Conservation (phyloP, 2,113 vertebrate species). For the Oryzias celebensis region DNA sequence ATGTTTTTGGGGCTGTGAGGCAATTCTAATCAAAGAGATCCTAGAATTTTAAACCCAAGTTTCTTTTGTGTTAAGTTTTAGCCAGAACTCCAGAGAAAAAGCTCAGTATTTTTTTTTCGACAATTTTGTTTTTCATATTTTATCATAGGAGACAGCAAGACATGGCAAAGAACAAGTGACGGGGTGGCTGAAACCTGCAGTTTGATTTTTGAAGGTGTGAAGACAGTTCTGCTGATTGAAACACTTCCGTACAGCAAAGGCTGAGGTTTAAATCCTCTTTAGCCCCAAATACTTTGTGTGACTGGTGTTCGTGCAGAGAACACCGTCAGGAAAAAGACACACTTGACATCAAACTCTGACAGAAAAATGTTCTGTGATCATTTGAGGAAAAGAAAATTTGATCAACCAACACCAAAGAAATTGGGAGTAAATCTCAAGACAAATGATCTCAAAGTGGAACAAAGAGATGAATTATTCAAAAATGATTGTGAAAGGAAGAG, state of each 20-base stretch:
- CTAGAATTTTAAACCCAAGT: too few species aligned
- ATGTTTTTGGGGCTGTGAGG: too few species aligned
- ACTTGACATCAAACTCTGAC: constrained; percentile 21
- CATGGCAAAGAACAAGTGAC: too few species aligned
- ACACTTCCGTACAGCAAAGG: neutral
- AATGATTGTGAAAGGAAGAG: constrained; percentile 59
- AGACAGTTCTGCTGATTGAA: neutral
- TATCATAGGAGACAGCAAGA: too few species aligned
- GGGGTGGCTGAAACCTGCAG: too few species aligned
- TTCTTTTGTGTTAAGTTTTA: too few species aligned
- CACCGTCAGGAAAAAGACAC: neutral
- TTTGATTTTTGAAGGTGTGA: too few species aligned
- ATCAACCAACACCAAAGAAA: constrained; percentile 50
- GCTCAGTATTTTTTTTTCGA: too few species aligned
- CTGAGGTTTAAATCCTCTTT: constrained; percentile 1
- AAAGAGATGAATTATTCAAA: constrained; percentile 74
- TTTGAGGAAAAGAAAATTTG: constrained; percentile 24
- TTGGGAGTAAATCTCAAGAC: constrained; percentile 67
- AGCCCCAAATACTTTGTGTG: constrained; percentile 7
- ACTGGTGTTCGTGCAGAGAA: constrained; percentile 1
- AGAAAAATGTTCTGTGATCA: constrained; percentile 49
- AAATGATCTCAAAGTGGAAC: constrained; percentile 64
- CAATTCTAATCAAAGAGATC: too few species aligned
- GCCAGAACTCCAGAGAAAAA: too few species aligned
- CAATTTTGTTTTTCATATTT: too few species aligned